Percentiles rank a stretch among this genome's conserved stretches.
Evolutionary conservation across 2,797 vertebrate species (phyloP).

Genomic region (Anguilla obscura): DNA sequence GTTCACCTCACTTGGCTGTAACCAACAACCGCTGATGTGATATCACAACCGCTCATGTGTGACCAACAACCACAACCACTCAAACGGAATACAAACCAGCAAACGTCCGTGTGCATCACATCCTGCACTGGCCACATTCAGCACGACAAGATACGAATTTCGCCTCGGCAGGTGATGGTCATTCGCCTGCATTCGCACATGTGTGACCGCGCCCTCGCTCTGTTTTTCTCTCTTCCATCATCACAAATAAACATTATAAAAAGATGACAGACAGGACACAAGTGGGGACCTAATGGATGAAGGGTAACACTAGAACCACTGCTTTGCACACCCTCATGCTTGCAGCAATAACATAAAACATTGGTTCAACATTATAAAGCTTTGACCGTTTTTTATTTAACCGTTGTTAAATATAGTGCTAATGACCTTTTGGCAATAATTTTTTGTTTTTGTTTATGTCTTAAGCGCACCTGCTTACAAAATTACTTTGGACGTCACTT

Average conservation of each 20-base stretch:
- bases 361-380: background rate
- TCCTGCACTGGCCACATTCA: no score
- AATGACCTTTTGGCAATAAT: background rate
- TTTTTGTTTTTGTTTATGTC: background rate
- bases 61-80: no score
- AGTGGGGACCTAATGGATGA: background rate
- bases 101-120: no score
- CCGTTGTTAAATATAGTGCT: background rate
- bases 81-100: no score
- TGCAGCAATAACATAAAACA: background rate
- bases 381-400: background rate
- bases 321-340: background rate
- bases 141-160: no score
- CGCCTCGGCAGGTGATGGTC: no score
- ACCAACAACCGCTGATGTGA: no score
- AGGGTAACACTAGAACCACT: background rate
- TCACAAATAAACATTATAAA: conserved; percentile 82
- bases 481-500: background rate
- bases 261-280: background rate
- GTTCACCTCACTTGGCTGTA: no score
- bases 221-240: conserved; percentile 92
- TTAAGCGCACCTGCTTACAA: background rate
- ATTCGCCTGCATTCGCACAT: no score
- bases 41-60: no score
- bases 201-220: conserved; percentile 78